A percentile compares a stretch with the other conserved stretches of the same genome.
phyloP scores from a whole-genome alignment of 2,113 vertebrate genomes.

The Rhipidura dahli region DNA sequence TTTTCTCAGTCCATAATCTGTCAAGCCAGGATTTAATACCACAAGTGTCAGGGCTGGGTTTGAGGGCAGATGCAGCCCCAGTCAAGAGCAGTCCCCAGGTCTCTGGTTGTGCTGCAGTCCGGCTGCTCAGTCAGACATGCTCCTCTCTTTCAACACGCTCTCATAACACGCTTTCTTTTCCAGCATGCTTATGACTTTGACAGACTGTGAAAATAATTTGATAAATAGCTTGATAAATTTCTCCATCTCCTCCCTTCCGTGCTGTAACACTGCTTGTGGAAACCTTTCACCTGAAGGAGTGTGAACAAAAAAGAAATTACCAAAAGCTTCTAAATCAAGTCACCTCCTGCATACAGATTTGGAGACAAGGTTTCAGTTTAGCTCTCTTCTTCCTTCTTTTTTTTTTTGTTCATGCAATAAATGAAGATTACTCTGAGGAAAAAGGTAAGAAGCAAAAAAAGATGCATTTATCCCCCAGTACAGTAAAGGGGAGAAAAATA shows the following conservation, averaged over 20 bases:
- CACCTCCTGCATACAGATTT: constrained; percentile 46
- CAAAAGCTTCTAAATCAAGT: constrained; percentile 43
- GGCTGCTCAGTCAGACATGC: neutral
- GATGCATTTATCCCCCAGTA: neutral
- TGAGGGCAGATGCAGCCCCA: neutral
- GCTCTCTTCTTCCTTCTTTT: neutral
- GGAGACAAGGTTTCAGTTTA: constrained; percentile 45
- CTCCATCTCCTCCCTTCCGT: constrained; percentile 26
- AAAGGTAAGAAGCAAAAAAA: neutral
- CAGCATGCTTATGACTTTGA: constrained; percentile 1
- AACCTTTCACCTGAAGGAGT: constrained; percentile 29
- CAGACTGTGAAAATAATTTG: constrained; percentile 48
- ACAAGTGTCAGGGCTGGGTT: neutral
- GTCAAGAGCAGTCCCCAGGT: neutral
- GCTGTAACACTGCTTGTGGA: neutral
- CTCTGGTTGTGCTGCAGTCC: neutral
- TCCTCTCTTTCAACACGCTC: neutral
- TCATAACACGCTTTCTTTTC: neutral
- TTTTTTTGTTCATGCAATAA: neutral
- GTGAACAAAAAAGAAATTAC: constrained; percentile 60
- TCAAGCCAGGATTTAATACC: neutral
- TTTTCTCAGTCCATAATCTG: neutral
- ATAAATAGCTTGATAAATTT: constrained; percentile 57
- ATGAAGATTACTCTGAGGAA: neutral
- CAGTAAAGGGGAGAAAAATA: neutral